Conservation (phyloP, 2,113 vertebrate genomes). For the Cyprinodon tularosa region DNA sequence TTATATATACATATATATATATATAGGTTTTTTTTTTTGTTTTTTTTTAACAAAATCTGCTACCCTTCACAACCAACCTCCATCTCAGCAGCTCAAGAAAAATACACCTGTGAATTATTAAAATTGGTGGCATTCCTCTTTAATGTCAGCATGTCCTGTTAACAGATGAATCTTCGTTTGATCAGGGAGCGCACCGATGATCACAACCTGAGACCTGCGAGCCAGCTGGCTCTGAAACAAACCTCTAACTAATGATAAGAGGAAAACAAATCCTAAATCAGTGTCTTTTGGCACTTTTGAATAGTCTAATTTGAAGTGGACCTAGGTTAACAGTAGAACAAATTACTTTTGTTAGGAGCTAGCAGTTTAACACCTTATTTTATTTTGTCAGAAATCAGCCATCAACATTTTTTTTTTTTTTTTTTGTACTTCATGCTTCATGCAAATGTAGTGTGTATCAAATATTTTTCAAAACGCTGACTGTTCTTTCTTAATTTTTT, state of each 20-base stretch:
- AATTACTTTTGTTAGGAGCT: not conserved
- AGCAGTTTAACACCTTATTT: not conserved
- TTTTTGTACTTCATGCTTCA: too few relatives aligned
- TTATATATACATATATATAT: too few relatives aligned
- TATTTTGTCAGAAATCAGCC: too few relatives aligned
- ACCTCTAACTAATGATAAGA: conserved; percentile 1
- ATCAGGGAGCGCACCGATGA: conserved; percentile 27
- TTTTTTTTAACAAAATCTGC: not conserved
- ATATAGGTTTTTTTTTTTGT: too few relatives aligned
- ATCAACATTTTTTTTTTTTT: too few relatives aligned
- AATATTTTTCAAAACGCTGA: not conserved
- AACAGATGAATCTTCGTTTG: conserved; percentile 22
- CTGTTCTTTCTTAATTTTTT: not conserved
- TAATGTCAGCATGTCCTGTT: conserved; percentile 8
- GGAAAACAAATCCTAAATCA: not conserved
- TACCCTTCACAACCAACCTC: not conserved
- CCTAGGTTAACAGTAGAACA: conserved; percentile 1
- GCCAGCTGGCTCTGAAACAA: conserved; percentile 40
- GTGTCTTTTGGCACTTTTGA: conserved; percentile 9
- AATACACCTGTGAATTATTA: conserved; percentile 18
- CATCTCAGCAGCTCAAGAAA: not conserved
- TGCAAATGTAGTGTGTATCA: not conserved
- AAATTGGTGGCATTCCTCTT: conserved; percentile 16
- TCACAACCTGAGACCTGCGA: conserved; percentile 21
- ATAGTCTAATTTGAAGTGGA: not conserved